A percentile compares a stretch with the other conserved stretches of the same genome.
These are phyloP conservation scores for Luehdorfia chinensis DNA, from an alignment of 1,140 invertebrate species.

Conservation along the genomic window DNA sequence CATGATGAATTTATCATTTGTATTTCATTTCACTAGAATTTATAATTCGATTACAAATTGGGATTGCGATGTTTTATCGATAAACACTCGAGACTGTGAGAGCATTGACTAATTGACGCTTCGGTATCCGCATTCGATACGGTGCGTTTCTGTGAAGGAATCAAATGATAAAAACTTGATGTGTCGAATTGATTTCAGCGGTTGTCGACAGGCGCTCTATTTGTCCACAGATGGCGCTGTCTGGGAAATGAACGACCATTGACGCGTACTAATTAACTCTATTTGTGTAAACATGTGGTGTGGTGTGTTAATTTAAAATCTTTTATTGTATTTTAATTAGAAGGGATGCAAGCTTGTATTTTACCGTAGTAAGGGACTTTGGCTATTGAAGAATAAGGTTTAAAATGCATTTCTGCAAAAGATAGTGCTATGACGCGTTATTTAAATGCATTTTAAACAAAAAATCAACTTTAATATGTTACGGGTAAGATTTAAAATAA, in stretches of 20 bases:
- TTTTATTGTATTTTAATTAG: slow-evolving; percentile 58
- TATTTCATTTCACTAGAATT: too few relatives aligned
- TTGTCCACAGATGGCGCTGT: slow-evolving; percentile 57
- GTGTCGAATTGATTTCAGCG: slow-evolving; percentile 59
- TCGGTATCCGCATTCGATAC: slow-evolving; percentile 55
- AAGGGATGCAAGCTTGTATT: slow-evolving; percentile 20
- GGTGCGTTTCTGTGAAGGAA: slow-evolving; percentile 48
- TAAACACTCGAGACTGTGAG: slow-evolving; percentile 44
- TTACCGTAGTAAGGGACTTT: slow-evolving; percentile 6
- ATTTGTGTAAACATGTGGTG: slow-evolving; percentile 53
- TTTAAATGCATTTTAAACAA: too few relatives aligned
- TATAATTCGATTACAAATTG: too few relatives aligned
- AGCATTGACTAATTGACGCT: slow-evolving; percentile 61
- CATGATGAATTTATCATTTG: too few relatives aligned
- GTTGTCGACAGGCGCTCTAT: slow-evolving; percentile 50
- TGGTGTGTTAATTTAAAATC: slow-evolving; percentile 39
- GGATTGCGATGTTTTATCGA: too few relatives aligned
- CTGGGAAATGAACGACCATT: slow-evolving; percentile 34
- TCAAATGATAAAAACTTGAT: slow-evolving; percentile 52
- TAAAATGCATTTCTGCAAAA: not conserved
- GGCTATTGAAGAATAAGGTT: not conserved
- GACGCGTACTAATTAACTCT: slow-evolving; percentile 50
- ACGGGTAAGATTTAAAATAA: too few relatives aligned
- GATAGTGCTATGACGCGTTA: not conserved
- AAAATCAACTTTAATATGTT: too few relatives aligned